Evolutionary conservation across 1,140 invertebrate species (phyloP).

Genomic region (Cepaea nemoralis): DNA sequence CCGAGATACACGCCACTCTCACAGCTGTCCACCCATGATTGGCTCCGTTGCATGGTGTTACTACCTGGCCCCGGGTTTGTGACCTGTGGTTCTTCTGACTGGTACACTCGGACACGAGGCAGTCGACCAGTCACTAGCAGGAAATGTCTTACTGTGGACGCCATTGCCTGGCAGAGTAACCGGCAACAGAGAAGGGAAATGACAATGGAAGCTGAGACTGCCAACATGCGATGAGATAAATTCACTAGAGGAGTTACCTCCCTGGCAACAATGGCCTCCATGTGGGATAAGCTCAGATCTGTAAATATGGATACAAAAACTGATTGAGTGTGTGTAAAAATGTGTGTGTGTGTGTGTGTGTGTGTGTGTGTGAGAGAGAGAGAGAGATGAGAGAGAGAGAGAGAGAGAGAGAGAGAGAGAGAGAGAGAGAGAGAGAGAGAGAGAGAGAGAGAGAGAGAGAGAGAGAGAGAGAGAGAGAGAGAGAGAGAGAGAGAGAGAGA

Average conservation of each 20-base stretch:
- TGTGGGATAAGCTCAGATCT: constrained; percentile 47
- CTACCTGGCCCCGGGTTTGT: constrained; percentile 40
- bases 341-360: too few species aligned
- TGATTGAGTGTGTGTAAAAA: too few species aligned
- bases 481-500: too few species aligned
- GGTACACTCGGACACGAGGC: constrained; percentile 52
- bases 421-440: too few species aligned
- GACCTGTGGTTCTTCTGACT: constrained; percentile 54
- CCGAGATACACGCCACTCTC: constrained; percentile 62
- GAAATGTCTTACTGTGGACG: constrained; percentile 50
- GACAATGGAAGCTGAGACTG: background rate
- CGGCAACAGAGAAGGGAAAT: background rate
- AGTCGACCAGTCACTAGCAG: constrained; percentile 51
- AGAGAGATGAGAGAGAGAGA: too few species aligned
- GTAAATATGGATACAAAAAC: background rate
- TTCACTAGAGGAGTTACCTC: constrained; percentile 50
- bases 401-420: background rate
- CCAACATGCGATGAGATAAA: constrained; percentile 40
- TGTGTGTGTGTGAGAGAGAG: too few species aligned
- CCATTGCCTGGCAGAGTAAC: constrained; percentile 40
- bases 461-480: too few species aligned
- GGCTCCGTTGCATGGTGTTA: constrained; percentile 53
- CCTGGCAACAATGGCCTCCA: constrained; percentile 43
- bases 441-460: too few species aligned
- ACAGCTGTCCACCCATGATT: constrained; percentile 61